phyloP scores from a whole-genome alignment of 1,140 invertebrate species.

The Neotoxoptera formosana region DNA sequence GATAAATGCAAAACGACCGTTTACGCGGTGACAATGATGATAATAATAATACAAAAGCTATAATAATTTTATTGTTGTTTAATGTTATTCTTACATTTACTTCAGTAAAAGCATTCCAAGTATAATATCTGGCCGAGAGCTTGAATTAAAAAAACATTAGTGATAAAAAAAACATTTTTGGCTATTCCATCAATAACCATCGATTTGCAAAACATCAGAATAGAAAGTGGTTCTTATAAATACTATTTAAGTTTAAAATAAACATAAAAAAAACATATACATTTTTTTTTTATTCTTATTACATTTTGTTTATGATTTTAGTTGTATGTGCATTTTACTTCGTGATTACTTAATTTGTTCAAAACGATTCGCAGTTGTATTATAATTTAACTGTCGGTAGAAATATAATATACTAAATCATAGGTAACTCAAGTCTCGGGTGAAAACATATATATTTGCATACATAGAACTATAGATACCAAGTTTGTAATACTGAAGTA shows the following conservation, averaged over 20 bases:
- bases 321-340: no score
- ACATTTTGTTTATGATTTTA: no score
- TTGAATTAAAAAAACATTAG: background rate
- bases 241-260: background rate
- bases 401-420: no score
- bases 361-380: no score
- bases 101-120: background rate
- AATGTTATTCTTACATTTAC: background rate
- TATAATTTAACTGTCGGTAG: no score
- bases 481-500: no score
- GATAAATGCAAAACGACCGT: background rate
- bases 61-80: conserved; percentile 4
- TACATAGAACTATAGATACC: no score
- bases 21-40: background rate
- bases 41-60: background rate
- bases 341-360: no score
- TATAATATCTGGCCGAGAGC: background rate
- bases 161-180: background rate
- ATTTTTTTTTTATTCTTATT: no score
- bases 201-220: background rate
- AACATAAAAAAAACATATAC: background rate
- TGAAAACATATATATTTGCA: no score
- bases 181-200: no score
- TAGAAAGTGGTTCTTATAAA: background rate
- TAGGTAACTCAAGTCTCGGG: no score